Evolutionary conservation across 2,113 vertebrate species (phyloP).

Genomic region (Gallinago undulata): DNA sequence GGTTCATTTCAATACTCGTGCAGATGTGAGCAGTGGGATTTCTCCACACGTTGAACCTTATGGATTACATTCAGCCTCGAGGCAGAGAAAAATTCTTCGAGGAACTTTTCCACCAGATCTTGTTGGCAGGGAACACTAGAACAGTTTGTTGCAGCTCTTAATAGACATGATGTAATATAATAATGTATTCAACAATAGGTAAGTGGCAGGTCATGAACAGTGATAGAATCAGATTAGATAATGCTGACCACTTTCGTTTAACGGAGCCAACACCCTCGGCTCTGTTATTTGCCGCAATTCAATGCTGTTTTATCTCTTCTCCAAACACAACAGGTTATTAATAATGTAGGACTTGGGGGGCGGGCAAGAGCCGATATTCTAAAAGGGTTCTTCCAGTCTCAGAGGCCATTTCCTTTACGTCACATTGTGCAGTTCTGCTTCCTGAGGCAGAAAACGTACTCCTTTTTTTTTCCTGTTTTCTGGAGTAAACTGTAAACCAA

Average conservation of each 20-base stretch:
- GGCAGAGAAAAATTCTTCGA: neutral
- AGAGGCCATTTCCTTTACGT: neutral
- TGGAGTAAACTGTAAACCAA: neutral
- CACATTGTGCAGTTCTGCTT: neutral
- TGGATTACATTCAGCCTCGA: neutral
- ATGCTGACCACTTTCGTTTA: neutral
- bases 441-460: neutral
- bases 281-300: neutral
- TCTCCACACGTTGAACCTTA: neutral
- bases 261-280: neutral
- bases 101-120: neutral
- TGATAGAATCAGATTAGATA: neutral
- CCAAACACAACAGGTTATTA: neutral
- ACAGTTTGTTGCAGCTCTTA: slow-evolving; percentile 26
- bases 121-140: neutral
- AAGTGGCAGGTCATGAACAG: slow-evolving; percentile 9
- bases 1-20: neutral
- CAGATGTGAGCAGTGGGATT: neutral
- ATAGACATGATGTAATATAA: slow-evolving; percentile 33
- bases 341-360: neutral
- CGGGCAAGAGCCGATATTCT: neutral
- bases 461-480: neutral
- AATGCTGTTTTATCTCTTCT: neutral
- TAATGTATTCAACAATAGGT: neutral
- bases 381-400: neutral